Percentiles rank a stretch among this genome's conserved stretches.
Evolutionary conservation across 2,888 invertebrate genomes (phyloP).

Genomic region (Mythimna ferrago): DNA sequence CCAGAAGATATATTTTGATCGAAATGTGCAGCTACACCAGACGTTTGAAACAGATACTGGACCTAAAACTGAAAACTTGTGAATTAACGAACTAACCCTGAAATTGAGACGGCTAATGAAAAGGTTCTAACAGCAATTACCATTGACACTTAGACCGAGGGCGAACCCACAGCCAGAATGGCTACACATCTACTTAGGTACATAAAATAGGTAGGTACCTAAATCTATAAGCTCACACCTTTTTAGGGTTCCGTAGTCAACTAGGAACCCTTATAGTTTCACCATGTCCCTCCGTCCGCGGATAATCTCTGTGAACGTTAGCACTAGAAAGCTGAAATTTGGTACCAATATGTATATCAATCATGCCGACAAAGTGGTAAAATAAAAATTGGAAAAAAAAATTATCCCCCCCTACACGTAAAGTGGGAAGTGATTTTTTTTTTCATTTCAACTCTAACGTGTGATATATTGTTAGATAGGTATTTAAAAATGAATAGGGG

Average conservation of each 20-base stretch:
- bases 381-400: too few relatives aligned
- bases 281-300: too few relatives aligned
- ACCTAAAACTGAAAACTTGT: background rate
- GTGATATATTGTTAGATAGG: too few relatives aligned
- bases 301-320: too few relatives aligned
- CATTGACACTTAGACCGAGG: background rate
- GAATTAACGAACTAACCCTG: background rate
- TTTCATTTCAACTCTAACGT: too few relatives aligned
- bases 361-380: too few relatives aligned
- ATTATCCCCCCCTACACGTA: too few relatives aligned
- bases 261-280: too few relatives aligned
- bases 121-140: background rate
- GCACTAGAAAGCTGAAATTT: too few relatives aligned
- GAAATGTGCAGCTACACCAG: background rate
- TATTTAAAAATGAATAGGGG: too few relatives aligned
- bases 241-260: background rate
- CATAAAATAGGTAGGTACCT: background rate
- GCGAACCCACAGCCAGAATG: background rate
- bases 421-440: too few relatives aligned
- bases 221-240: background rate
- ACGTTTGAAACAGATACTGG: background rate
- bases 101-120: background rate
- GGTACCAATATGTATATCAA: too few relatives aligned
- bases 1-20: background rate
- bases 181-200: background rate